phyloP scores from a whole-genome alignment of 2,113 vertebrate genomes.

The Vimba vimba region DNA sequence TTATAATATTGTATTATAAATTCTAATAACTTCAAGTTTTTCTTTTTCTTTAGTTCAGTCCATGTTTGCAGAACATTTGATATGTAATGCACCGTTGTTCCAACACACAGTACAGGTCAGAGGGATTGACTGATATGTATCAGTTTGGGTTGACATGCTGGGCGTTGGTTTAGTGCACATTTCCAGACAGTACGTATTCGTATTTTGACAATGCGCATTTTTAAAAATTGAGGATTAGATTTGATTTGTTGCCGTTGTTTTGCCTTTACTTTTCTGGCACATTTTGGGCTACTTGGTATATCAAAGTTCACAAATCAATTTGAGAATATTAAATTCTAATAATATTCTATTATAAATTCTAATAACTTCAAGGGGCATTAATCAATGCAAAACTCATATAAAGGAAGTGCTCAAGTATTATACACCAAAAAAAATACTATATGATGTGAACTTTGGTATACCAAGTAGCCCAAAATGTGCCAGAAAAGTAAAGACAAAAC shows the following conservation, averaged over 20 bases:
- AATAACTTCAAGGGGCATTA: background rate
- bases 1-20: background rate
- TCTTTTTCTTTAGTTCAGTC: background rate
- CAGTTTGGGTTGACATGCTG: too few relatives aligned
- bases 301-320: too few relatives aligned
- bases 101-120: too few relatives aligned
- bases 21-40: background rate
- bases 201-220: background rate
- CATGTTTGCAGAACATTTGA: constrained; percentile 2
- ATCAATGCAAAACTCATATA: background rate
- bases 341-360: too few relatives aligned
- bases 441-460: too few relatives aligned
- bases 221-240: background rate
- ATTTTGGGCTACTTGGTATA: background rate
- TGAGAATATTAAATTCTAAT: too few relatives aligned
- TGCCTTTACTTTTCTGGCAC: background rate
- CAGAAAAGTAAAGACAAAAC: background rate
- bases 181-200: too few relatives aligned
- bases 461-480: background rate
- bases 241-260: background rate
- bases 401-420: background rate
- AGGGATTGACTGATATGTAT: too few relatives aligned
- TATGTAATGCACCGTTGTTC: background rate
- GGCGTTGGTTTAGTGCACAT: too few relatives aligned
- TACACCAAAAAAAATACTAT: background rate